phyloP scores from a whole-genome alignment of 2,888 invertebrate genomes.

The Phyto melanocephala region DNA sequence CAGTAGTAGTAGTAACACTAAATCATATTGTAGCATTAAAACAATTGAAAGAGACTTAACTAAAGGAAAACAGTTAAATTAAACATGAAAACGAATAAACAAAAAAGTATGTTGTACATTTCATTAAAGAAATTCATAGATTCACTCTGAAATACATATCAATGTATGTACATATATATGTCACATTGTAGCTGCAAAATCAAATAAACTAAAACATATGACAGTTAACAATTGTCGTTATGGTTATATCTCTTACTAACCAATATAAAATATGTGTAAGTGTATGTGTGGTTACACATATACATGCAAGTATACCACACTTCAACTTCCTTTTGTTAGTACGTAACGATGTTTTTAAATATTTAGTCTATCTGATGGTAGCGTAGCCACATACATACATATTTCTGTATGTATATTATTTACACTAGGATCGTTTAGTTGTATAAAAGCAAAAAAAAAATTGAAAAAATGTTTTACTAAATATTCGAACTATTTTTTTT shows the following conservation, averaged over 20 bases:
- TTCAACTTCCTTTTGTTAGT: constrained; percentile 1
- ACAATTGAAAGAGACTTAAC: background rate
- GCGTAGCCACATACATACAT: too few relatives aligned
- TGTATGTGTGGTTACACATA: background rate
- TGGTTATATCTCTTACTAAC: background rate
- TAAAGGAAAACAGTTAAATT: background rate
- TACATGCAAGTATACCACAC: background rate
- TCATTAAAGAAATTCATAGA: background rate
- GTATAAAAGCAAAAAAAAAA: too few relatives aligned
- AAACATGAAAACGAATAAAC: background rate
- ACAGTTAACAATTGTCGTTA: constrained; percentile 29
- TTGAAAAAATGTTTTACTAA: too few relatives aligned
- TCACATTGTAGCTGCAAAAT: too few relatives aligned
- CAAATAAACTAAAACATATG: constrained; percentile 11
- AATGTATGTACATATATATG: too few relatives aligned
- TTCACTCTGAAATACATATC: too few relatives aligned
- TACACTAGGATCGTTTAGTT: too few relatives aligned
- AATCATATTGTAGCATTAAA: constrained; percentile 14
- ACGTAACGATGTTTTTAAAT: too few relatives aligned
- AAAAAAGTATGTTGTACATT: background rate
- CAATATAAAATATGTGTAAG: background rate
- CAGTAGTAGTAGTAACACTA: background rate
- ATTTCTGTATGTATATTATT: too few relatives aligned
- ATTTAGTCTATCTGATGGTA: too few relatives aligned
- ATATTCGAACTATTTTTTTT: too few relatives aligned